Evolutionary conservation across 1,140 invertebrate genomes (phyloP), one percentile per base, ranked within the genome.

Genomic region (Amphibalanus amphitrite): DNA sequence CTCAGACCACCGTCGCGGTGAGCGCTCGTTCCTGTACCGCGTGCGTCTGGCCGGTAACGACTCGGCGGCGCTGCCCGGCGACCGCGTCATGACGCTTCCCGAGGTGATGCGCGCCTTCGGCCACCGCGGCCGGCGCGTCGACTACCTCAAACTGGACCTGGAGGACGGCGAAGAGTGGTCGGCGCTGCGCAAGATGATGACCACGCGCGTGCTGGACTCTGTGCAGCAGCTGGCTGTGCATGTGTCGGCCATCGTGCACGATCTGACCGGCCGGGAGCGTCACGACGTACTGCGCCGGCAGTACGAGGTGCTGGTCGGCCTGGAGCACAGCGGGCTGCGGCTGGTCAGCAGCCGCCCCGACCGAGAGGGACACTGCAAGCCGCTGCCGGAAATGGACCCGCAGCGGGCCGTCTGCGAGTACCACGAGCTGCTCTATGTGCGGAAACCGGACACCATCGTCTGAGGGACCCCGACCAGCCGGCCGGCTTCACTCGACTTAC

Each of bases 41-140:
- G n/a, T 67, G 3, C 65, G 65, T 3, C 65, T 67, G n/a, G 65
- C n/a, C n/a, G 65, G 65, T 26, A 67, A 67, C 65, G 28, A 67
- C n/a, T 67, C 65, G 65, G 65, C 65, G 3, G 65, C 65, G 26
- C 65, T 67, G 65, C 65, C 65, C 28, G 65, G 65, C n/a, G 65
- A 67, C 65, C 3, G 20, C 3, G 28, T 67, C 3, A 67, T 67
- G 65, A 67, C 3, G 3, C 65, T 67, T n/a, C 23, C 20, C 17
- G 65, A 67, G 65, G 26, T 67, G 65, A 26, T 26, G 28, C n/a
- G n/a, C n/a, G 28, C 65, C 26, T 28, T 67, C 26, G 65, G 65
- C 26, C 65, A 67, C 28, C 65, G 65, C n/a, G n/a, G 65, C n/a
- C 65, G 65, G 3, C 65, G 23, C 10, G 23, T 67, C 26, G 65